Conservation (phyloP, 2,888 invertebrate species). For the Plutella xylostella region DNA sequence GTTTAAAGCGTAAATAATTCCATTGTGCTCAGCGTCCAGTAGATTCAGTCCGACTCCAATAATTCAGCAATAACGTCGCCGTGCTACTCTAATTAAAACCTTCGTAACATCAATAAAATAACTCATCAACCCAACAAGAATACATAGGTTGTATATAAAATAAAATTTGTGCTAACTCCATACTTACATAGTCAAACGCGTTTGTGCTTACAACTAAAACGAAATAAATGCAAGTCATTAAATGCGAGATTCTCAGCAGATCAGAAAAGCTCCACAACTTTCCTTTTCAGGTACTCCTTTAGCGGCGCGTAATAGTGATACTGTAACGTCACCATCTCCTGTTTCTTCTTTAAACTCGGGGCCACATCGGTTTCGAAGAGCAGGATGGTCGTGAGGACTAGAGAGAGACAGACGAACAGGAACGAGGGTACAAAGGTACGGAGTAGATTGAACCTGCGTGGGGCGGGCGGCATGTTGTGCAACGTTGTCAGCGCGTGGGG, state of each 20-base stretch:
- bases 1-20: constrained; percentile 1
- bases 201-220: neutral
- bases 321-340: constrained; percentile 80
- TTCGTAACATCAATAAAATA: neutral
- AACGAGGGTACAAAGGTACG: constrained; percentile 84
- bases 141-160: neutral
- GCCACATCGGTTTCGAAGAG: constrained; percentile 85
- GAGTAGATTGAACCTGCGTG: constrained; percentile 71
- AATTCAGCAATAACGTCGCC: neutral
- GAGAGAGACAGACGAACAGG: constrained; percentile 76
- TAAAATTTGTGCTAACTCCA: neutral
- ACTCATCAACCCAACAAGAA: neutral
- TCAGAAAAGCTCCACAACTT: constrained; percentile 74
- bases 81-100: neutral
- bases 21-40: neutral
- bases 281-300: constrained; percentile 79
- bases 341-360: constrained; percentile 72
- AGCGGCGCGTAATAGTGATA: constrained; percentile 87
- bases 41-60: neutral
- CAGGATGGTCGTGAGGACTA: constrained; percentile 76
- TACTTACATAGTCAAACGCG: neutral
- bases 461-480: constrained; percentile 27
- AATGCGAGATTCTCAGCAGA: constrained; percentile 21
- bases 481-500: constrained; percentile 29
- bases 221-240: neutral